Percentiles rank a stretch among this genome's conserved stretches.
phyloP scores from a whole-genome alignment of 2,113 vertebrate species.

The Crotalus helleri region DNA sequence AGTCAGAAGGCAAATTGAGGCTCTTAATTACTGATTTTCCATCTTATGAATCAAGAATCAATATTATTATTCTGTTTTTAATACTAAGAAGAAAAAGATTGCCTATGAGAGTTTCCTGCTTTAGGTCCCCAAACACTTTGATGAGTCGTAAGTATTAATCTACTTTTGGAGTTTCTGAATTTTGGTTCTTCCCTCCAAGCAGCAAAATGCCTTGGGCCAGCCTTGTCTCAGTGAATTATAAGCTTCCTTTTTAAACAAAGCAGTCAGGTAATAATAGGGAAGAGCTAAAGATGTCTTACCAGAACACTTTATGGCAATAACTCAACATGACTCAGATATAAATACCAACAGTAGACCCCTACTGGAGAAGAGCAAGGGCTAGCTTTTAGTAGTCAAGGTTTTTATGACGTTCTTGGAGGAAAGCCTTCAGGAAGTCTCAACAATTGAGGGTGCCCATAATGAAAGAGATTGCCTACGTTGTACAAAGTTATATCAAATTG shows the following conservation, averaged over 20 bases:
- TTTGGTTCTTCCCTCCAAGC: neutral
- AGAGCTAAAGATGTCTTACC: neutral
- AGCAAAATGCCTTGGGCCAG: neutral
- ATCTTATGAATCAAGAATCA: neutral
- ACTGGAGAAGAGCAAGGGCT: neutral
- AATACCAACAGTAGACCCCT: neutral
- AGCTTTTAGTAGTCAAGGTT: neutral
- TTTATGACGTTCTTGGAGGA: neutral
- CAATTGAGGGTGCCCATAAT: neutral
- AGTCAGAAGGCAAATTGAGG: neutral
- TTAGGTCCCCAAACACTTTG: neutral
- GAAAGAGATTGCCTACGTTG: neutral
- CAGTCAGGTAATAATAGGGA: neutral
- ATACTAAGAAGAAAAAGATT: neutral
- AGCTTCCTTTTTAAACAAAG: neutral
- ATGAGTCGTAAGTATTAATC: neutral
- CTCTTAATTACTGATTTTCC: neutral
- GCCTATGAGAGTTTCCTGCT: neutral
- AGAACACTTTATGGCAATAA: neutral
- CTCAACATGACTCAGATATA: neutral
- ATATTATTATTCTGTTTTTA: neutral
- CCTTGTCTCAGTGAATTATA: neutral
- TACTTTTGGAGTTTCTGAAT: neutral
- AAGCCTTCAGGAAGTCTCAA: neutral
- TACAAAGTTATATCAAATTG: neutral